Percentiles rank a stretch among this genome's conserved stretches.
Conservation (phyloP, 2,888 invertebrate species). For the Alloplasta piceator region DNA sequence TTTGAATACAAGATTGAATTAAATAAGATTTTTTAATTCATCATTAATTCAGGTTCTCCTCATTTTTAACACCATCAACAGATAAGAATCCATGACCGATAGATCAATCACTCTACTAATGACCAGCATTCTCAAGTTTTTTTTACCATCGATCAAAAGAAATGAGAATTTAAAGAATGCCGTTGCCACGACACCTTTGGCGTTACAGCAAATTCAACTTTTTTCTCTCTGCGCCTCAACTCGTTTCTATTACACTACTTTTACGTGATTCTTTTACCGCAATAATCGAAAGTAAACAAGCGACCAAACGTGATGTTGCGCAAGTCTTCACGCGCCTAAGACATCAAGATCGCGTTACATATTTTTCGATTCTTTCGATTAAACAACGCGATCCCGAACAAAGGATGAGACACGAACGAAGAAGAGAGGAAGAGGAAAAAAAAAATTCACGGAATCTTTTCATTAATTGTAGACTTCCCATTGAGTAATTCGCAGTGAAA, state of each 20-base stretch:
- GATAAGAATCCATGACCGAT: no score
- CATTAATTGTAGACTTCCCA: slow-evolving; percentile 49
- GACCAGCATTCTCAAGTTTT: no score
- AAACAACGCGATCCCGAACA: not conserved
- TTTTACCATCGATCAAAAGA: no score
- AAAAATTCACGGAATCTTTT: slow-evolving; percentile 26
- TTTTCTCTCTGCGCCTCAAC: not conserved
- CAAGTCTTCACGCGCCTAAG: slow-evolving; percentile 22
- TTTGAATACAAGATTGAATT: no score
- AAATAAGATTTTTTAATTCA: no score
- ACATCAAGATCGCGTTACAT: slow-evolving; percentile 16
- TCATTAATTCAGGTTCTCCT: no score
- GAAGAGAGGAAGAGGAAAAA: slow-evolving; percentile 6
- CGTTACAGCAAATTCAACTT: not conserved
- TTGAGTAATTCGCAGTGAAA: slow-evolving; percentile 59
- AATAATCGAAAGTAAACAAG: slow-evolving; percentile 49
- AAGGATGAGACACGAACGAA: not conserved
- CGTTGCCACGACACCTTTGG: not conserved
- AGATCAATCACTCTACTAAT: no score
- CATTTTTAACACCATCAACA: no score
- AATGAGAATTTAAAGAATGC: no score
- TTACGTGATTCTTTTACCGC: slow-evolving; percentile 40
- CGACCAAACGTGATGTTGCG: slow-evolving; percentile 36
- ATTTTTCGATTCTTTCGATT: no score
- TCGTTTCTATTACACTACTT: slow-evolving; percentile 16